Percentiles rank a stretch among this genome's conserved stretches.
Evolutionary conservation across 2,797 vertebrate genomes (phyloP).

Genomic region (Sternotherus odoratus): DNA sequence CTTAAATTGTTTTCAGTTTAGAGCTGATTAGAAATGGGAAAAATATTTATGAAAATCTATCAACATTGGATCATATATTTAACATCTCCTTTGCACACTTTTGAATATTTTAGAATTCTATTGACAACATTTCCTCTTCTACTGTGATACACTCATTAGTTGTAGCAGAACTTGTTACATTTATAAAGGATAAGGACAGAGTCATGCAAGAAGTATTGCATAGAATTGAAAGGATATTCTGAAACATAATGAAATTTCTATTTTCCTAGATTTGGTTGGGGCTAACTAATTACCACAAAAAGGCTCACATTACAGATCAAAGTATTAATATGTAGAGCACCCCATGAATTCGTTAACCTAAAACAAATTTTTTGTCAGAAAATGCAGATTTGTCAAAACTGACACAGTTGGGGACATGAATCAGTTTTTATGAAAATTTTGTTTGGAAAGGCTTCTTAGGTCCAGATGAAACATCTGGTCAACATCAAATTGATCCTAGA

Average conservation of each 20-base stretch:
- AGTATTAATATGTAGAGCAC: neutral
- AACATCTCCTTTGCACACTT: conserved; percentile 23
- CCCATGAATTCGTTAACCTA: neutral
- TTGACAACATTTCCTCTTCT: too few species aligned
- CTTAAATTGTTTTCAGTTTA: neutral
- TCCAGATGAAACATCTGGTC: too few species aligned
- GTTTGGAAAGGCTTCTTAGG: too few species aligned
- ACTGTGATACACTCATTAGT: too few species aligned
- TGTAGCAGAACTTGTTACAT: neutral
- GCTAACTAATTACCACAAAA: conserved; percentile 17
- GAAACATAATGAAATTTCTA: conserved; percentile 18
- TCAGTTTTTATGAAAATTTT: too few species aligned
- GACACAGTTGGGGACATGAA: too few species aligned
- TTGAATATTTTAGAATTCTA: neutral
- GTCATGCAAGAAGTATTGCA: neutral
- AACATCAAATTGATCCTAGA: too few species aligned
- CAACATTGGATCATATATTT: neutral
- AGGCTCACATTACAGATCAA: neutral
- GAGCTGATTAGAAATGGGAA: neutral
- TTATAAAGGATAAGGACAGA: conserved; percentile 32
- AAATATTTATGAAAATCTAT: neutral
- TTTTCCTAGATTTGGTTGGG: conserved; percentile 22
- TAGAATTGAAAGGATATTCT: neutral
- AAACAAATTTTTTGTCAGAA: neutral
- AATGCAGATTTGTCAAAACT: neutral